Base-by-base conservation (phyloP, 2,888 invertebrate species). In the Synergus laeviventris region DNA sequence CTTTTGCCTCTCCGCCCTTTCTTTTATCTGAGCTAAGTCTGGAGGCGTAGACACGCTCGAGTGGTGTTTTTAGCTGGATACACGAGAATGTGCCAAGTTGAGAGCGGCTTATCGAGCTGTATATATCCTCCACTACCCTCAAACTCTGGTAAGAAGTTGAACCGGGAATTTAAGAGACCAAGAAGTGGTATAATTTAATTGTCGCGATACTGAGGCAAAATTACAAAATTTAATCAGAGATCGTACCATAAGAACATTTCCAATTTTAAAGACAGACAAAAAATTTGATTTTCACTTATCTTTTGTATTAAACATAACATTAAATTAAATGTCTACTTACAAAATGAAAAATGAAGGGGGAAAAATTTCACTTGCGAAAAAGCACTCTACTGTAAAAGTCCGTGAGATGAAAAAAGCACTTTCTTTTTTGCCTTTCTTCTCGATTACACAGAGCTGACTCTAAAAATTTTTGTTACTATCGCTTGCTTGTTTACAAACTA, bases 61-160 rank as follows among this genome's bases (percentile, higher is more conserved):
- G 66, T 38, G n/a, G 59, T 75, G 75, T 78, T 78, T 78, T 75
- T 70, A 56, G 45, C 61, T 56, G 74, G 49, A 74, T 39, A 73
- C 42, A 70, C 60, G 39, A 62, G 56, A 49, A 74, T 74, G 73
- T 74, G 49, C 74, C 74, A 73, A 70, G 16, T 64, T 66, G 60
- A 18, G 62, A 62, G 38, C 38, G 42, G 18, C n/a, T 42, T 42
- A 64, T 64, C 64, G 39, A n/a, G 16, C 42, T 39, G 36, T 18
- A 24, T 21, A 61, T 61, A 24, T 16, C 31, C 24, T 61, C 31
- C 4, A 9, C 24, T 31, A 61, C 36, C 36, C 61, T 61, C 9
- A 18, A 54, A 11, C 54, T n/a, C 8, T 54, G 0, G 54, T 54
- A 59, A 24, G 24, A 24, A 59, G 21, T 24, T 62, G 4, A 12